Conservation (phyloP, 2,888 invertebrate species). For the Epinotia ramella region DNA sequence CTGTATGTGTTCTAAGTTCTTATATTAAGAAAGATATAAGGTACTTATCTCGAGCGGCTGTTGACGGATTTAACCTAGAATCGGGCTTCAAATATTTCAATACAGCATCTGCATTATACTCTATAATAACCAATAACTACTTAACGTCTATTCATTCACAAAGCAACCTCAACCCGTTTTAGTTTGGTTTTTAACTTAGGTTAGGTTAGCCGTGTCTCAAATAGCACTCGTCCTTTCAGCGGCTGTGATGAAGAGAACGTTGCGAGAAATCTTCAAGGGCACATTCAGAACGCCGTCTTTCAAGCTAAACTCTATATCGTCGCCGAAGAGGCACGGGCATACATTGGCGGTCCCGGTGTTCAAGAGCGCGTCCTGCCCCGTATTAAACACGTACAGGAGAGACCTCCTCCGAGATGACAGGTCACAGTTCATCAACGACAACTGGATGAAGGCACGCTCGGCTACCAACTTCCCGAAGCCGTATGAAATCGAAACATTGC, state of each 20-base stretch:
- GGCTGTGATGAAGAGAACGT: slow-evolving; percentile 57
- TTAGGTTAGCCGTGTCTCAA: slow-evolving; percentile 47
- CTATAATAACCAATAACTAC: not conserved
- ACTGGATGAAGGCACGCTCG: slow-evolving; percentile 16
- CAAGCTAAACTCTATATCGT: slow-evolving; percentile 48
- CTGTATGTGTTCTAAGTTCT: too few relatives aligned
- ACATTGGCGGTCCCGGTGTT: slow-evolving; percentile 46
- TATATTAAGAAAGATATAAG: not conserved
- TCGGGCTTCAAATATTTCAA: not conserved
- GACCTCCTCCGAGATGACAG: too few relatives aligned
- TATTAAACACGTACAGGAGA: slow-evolving; percentile 7
- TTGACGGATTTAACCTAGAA: not conserved
- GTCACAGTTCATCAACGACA: slow-evolving; percentile 22
- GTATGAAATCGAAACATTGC: not conserved
- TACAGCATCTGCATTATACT: not conserved
- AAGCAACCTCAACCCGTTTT: not conserved
- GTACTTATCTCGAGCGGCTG: not conserved
- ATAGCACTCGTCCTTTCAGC: slow-evolving; percentile 71
- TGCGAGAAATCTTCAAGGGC: slow-evolving; percentile 55
- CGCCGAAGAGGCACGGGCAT: slow-evolving; percentile 45
- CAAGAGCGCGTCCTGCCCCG: slow-evolving; percentile 60
- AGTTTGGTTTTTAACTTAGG: not conserved
- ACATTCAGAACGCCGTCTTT: slow-evolving; percentile 52
- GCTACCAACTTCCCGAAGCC: slow-evolving; percentile 37
- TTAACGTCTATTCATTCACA: not conserved